Conservation (phyloP, 1,140 invertebrate species). For the Trachymyrmex septentrionalis region DNA sequence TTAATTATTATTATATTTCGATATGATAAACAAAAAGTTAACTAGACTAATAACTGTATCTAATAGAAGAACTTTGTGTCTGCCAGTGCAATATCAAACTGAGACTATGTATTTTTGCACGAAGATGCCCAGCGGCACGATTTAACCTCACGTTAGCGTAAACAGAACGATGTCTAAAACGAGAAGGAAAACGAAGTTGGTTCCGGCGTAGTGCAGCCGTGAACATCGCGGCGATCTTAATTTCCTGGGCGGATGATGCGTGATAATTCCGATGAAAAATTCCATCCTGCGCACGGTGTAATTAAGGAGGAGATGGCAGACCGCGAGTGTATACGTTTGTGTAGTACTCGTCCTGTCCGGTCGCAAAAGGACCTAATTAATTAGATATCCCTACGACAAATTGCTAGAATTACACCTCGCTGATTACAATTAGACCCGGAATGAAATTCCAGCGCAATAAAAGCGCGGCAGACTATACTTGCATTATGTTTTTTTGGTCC, state of each 20-base stretch:
- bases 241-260: constrained; percentile 63
- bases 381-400: constrained; percentile 65
- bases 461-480: constrained; percentile 4
- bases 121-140: constrained; percentile 2
- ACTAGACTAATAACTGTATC: background rate
- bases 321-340: constrained; percentile 16
- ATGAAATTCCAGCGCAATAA: constrained; percentile 64
- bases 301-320: constrained; percentile 59
- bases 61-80: background rate
- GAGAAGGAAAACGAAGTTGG: constrained; percentile 16
- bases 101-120: background rate
- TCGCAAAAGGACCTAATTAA: constrained; percentile 59
- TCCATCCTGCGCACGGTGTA: constrained; percentile 54
- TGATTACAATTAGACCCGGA: constrained; percentile 62
- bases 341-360: constrained; percentile 15
- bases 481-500: background rate
- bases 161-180: constrained; percentile 49
- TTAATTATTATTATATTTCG: background rate
- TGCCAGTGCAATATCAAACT: constrained; percentile 1
- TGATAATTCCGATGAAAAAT: constrained; percentile 65
- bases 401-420: constrained; percentile 65
- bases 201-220: constrained; percentile 44
- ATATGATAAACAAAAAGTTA: background rate
- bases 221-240: constrained; percentile 59
- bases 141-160: constrained; percentile 9